A percentile compares a stretch with the other conserved stretches of the same genome.
Conservation (phyloP, 2,888 invertebrate genomes). For the Hyposoter didymator region DNA sequence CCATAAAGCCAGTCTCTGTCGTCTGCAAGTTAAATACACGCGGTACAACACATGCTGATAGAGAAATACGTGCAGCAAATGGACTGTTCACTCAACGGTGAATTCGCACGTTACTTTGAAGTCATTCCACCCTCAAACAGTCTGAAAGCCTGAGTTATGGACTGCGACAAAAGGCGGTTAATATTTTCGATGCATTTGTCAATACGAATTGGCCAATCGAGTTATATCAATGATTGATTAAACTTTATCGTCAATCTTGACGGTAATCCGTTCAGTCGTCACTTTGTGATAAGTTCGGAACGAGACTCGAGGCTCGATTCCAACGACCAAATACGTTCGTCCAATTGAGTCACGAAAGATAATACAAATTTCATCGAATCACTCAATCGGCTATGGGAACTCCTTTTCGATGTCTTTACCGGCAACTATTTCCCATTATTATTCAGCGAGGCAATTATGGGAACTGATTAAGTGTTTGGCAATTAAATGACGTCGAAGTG, state of each 20-base stretch:
- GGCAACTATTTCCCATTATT: background rate
- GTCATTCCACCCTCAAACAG: background rate
- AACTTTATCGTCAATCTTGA: constrained; percentile 1
- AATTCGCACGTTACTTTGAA: constrained; percentile 15
- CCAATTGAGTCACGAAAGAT: background rate
- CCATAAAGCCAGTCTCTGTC: background rate
- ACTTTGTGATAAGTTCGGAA: background rate
- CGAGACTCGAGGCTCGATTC: background rate
- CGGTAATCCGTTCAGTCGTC: background rate
- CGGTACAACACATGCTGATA: background rate
- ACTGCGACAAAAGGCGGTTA: background rate
- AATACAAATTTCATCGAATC: background rate
- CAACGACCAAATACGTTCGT: background rate
- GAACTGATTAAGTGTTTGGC: background rate
- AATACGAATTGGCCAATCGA: background rate
- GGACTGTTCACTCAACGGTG: constrained; percentile 7
- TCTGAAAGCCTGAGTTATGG: background rate
- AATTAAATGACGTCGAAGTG: background rate
- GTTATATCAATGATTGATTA: constrained; percentile 5
- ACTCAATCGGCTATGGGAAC: background rate
- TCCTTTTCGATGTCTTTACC: background rate
- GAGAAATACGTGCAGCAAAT: background rate
- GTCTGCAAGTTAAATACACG: background rate
- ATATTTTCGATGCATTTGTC: background rate
- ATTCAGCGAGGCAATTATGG: background rate